phyloP scores from a whole-genome alignment of 2,797 vertebrate species.

The Eutrigla gurnardus region DNA sequence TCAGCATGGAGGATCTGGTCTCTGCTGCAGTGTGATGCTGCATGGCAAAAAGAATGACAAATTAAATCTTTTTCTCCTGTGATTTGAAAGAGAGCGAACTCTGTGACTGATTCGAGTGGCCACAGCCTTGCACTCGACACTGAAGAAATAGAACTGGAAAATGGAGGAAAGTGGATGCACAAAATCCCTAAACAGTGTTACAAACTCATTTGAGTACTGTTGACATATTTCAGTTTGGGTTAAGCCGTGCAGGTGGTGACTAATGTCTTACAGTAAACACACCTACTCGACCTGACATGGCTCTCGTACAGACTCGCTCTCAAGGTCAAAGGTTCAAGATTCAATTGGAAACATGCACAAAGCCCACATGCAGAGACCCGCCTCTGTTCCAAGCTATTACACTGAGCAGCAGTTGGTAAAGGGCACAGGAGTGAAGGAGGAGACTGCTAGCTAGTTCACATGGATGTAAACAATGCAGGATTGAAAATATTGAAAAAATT shows the following conservation, averaged over 20 bases:
- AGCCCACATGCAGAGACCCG: not conserved
- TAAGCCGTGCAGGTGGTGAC: not conserved
- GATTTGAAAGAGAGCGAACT: not conserved
- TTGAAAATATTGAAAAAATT: no score
- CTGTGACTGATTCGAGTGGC: not conserved
- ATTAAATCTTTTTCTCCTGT: not conserved
- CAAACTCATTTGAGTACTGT: not conserved
- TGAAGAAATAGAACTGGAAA: not conserved
- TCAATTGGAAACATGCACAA: not conserved
- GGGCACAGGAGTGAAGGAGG: no score
- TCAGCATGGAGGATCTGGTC: conserved; percentile 10
- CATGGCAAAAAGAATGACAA: not conserved
- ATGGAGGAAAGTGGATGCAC: not conserved
- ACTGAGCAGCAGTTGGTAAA: not conserved
- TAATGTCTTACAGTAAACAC: not conserved
- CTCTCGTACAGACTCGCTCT: not conserved
- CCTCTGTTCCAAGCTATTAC: not conserved
- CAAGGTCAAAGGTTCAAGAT: not conserved
- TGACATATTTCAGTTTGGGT: not conserved
- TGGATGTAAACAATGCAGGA: no score
- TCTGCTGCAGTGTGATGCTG: not conserved
- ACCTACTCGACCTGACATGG: not conserved
- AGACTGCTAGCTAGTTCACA: no score
- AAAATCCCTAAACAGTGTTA: not conserved
- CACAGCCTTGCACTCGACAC: not conserved